Evolutionary conservation across 2,888 invertebrate species (phyloP).

Genomic region (Morpho helenor): DNA sequence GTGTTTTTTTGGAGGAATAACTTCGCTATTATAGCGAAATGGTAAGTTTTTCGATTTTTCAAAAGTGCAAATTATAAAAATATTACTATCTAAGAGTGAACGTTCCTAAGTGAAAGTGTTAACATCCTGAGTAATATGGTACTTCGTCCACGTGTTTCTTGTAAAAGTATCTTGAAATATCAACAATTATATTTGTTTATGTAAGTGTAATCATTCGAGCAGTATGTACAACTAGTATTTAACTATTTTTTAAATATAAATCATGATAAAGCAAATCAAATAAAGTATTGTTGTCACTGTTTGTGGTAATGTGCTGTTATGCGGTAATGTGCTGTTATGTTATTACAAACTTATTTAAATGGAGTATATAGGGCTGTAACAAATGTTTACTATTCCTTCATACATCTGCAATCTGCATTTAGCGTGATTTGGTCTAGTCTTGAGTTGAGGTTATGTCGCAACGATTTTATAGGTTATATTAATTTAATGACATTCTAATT

Average conservation of each 20-base stretch:
- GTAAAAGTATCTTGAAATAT: slow-evolving; percentile 28
- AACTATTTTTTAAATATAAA: no score
- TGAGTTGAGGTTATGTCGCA: no score
- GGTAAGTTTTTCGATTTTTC: slow-evolving; percentile 53
- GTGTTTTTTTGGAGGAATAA: slow-evolving; percentile 69
- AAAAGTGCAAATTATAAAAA: slow-evolving; percentile 32
- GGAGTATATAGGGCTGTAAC: no score
- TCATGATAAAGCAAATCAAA: neutral
- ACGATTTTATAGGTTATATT: no score
- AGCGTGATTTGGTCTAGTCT: no score
- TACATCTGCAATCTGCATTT: no score
- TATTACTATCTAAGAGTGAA: slow-evolving; percentile 32
- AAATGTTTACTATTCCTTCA: no score
- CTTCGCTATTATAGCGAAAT: slow-evolving; percentile 74
- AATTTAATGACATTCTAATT: no score
- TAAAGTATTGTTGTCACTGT: neutral
- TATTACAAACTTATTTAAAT: no score
- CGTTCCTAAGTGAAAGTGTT: slow-evolving; percentile 38
- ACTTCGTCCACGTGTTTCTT: slow-evolving; percentile 39
- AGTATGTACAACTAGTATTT: no score
- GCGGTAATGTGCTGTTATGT: neutral
- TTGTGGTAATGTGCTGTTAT: neutral
- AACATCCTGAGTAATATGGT: slow-evolving; percentile 19
- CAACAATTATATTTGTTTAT: slow-evolving; percentile 15
- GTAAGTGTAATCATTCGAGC: slow-evolving; percentile 19